Conservation (phyloP, 2,797 vertebrate genomes). For the Monodelphis domestica region DNA sequence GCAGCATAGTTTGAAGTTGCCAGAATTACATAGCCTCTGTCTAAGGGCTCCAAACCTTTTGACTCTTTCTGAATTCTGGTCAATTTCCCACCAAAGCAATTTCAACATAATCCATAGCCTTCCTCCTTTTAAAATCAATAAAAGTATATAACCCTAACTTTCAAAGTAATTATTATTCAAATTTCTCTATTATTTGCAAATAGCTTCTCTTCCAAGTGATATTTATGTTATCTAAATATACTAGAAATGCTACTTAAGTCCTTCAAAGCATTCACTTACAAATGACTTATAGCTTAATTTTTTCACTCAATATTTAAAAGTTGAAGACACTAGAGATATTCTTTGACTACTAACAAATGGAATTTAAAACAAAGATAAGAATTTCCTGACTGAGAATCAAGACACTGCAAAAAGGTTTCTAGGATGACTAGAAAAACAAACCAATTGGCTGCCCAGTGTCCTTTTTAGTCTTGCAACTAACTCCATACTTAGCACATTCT, state of each 20-base stretch:
- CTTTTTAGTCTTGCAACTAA: not conserved
- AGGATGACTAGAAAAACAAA: not conserved
- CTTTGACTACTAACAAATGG: not conserved
- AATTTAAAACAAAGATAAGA: slow-evolving; percentile 7
- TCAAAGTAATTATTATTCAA: not conserved
- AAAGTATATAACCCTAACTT: not conserved
- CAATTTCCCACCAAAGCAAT: not conserved
- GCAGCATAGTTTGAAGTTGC: not conserved
- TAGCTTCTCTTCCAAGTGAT: not conserved
- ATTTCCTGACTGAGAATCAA: slow-evolving; percentile 1
- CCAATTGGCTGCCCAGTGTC: slow-evolving; percentile 5
- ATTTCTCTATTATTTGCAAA: not conserved
- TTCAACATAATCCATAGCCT: not conserved
- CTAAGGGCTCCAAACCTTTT: not conserved
- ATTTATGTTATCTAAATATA: not conserved
- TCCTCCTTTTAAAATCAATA: slow-evolving; percentile 6
- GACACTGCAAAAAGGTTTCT: not conserved
- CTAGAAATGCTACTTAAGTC: not conserved
- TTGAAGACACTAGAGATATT: slow-evolving; percentile 10
- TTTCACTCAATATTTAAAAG: not conserved
- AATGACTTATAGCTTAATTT: slow-evolving; percentile 18
- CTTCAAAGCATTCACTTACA: slow-evolving; percentile 10
- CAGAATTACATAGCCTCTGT: not conserved
- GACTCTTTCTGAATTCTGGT: not conserved
- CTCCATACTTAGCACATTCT: not conserved